Percentiles rank a stretch among this genome's conserved stretches.
Evolutionary conservation across 2,888 invertebrate genomes (phyloP).

Genomic region (Furcula furcula): DNA sequence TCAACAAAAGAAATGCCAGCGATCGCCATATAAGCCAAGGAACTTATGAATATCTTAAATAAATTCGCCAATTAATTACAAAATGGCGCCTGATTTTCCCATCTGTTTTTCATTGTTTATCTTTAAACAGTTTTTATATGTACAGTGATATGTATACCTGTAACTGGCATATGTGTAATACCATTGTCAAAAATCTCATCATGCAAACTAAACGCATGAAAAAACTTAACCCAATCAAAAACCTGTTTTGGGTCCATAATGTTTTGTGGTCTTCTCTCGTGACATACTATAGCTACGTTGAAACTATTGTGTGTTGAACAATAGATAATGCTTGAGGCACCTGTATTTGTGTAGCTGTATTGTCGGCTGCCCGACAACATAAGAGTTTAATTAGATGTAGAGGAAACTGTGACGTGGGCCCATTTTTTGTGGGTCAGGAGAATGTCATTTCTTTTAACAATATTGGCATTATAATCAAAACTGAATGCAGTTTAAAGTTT

Average conservation of each 20-base stretch:
- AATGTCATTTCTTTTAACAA: slow-evolving; percentile 1
- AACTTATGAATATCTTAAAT: too few species aligned
- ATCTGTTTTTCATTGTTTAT: neutral
- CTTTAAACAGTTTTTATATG: neutral
- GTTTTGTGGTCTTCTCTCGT: neutral
- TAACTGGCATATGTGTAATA: too few species aligned
- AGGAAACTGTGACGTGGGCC: slow-evolving; percentile 3
- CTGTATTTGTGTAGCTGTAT: slow-evolving; percentile 9
- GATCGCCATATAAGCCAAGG: too few species aligned
- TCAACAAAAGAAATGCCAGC: too few species aligned
- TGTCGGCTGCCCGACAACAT: neutral
- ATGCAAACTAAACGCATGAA: slow-evolving; percentile 18
- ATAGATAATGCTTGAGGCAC: slow-evolving; percentile 26
- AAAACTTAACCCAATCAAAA: slow-evolving; percentile 12
- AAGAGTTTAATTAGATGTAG: neutral
- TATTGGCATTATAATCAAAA: too few species aligned
- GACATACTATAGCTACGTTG: neutral
- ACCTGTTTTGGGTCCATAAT: neutral
- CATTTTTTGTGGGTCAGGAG: slow-evolving; percentile 1
- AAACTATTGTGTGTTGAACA: slow-evolving; percentile 17
- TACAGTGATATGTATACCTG: too few species aligned
- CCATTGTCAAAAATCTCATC: slow-evolving; percentile 26
- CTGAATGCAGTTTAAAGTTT: too few species aligned
- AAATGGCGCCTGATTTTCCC: slow-evolving; percentile 19
- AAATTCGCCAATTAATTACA: slow-evolving; percentile 2